These are phyloP conservation scores for Papilio polyxenes DNA, from an alignment of 1,140 invertebrate genomes.

Conservation along the genomic window DNA sequence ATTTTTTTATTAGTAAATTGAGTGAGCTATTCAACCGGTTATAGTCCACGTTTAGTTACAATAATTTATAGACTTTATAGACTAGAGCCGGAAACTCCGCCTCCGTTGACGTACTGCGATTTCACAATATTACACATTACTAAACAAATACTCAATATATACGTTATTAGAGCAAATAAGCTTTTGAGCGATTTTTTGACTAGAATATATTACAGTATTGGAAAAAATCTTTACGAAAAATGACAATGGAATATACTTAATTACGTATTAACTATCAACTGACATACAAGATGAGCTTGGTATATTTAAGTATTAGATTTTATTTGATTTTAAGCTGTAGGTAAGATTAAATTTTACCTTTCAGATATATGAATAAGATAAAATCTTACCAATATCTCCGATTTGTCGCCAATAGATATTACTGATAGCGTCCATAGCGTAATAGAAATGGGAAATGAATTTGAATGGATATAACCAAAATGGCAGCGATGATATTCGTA, in stretches of 20 bases:
- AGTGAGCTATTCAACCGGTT: constrained; percentile 22
- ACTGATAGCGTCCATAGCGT: constrained; percentile 82
- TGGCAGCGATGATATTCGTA: constrained; percentile 70
- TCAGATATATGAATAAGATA: constrained; percentile 15
- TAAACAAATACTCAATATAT: neutral
- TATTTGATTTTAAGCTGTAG: neutral
- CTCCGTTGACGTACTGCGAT: neutral
- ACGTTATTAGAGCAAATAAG: neutral
- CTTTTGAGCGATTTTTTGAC: neutral
- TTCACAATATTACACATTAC: constrained; percentile 16
- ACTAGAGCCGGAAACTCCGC: neutral
- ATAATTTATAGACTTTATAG: constrained; percentile 16
- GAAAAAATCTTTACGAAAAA: no score
- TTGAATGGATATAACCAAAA: constrained; percentile 79
- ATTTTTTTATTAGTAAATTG: constrained; percentile 24
- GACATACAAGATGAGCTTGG: no score
- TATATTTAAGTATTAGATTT: neutral
- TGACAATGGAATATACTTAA: no score
- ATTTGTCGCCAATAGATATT: constrained; percentile 82
- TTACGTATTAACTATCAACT: no score
- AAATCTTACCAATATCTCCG: constrained; percentile 77
- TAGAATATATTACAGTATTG: neutral
- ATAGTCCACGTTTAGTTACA: neutral
- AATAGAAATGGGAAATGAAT: constrained; percentile 83
- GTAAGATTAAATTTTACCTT: neutral